Conservation (phyloP, 2,113 vertebrate species). For the Perccottus glenii region DNA sequence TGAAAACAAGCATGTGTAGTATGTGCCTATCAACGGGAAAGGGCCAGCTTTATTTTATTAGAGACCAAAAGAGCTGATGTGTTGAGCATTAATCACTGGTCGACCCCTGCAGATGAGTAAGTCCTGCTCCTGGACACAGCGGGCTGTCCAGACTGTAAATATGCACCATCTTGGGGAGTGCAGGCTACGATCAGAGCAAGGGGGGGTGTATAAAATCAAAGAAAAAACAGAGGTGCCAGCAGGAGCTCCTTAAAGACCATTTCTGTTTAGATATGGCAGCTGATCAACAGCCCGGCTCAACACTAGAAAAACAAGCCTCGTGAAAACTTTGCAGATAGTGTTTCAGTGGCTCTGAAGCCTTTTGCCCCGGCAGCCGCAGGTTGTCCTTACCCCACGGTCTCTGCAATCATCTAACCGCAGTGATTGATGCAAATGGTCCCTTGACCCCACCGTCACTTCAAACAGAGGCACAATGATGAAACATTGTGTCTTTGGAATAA, state of each 20-base stretch:
- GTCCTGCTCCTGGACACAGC: constrained; percentile 51
- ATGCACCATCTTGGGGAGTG: constrained; percentile 21
- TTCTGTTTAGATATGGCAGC: constrained; percentile 67
- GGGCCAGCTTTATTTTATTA: constrained; percentile 55
- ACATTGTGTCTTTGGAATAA: constrained; percentile 18
- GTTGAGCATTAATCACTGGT: constrained; percentile 66
- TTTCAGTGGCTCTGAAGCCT: constrained; percentile 81
- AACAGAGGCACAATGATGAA: constrained; percentile 79
- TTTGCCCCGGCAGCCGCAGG: constrained; percentile 21
- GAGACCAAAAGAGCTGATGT: constrained; percentile 52
- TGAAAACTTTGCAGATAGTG: constrained; percentile 82
- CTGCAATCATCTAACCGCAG: constrained; percentile 62
- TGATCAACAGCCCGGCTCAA: constrained; percentile 64
- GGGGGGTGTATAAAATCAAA: constrained; percentile 20
- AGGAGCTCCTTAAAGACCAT: constrained; percentile 56
- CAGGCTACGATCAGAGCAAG: constrained; percentile 19
- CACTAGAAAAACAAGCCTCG: constrained; percentile 81
- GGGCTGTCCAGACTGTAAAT: constrained; percentile 41
- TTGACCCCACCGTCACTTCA: constrained; percentile 83
- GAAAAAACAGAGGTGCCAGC: constrained; percentile 28
- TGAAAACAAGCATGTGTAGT: constrained; percentile 18
- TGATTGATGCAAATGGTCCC: constrained; percentile 87
- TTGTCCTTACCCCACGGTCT: constrained; percentile 30
- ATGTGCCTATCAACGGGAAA: constrained; percentile 52
- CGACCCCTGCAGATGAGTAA: constrained; percentile 29